Conservation (phyloP, 2,113 vertebrate genomes). For the Sigmodon hispidus region DNA sequence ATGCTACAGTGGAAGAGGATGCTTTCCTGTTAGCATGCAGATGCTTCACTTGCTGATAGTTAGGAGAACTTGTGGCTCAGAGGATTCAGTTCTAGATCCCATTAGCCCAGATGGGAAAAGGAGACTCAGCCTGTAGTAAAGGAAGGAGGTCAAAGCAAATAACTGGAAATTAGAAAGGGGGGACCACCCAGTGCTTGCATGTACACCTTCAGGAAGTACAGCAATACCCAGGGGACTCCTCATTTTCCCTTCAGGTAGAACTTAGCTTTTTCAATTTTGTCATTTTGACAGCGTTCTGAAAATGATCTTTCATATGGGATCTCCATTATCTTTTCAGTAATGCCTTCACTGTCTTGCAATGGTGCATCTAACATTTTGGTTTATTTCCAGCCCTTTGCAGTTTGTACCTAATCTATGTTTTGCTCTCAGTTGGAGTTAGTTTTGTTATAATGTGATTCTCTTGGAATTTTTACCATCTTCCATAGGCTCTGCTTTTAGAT, state of each 20-base stretch:
- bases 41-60: background rate
- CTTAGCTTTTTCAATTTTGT: background rate
- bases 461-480: background rate
- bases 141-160: background rate
- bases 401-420: background rate
- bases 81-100: background rate
- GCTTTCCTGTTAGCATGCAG: background rate
- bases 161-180: background rate
- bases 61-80: background rate
- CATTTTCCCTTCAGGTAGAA: background rate
- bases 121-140: background rate
- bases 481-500: background rate
- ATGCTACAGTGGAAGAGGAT: background rate
- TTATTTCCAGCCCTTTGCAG: background rate
- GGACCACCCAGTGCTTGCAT: background rate
- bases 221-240: background rate
- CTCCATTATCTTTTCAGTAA: background rate
- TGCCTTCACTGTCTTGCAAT: constrained; percentile 1
- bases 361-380: background rate
- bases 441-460: constrained; percentile 8
- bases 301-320: background rate
- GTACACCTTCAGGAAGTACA: background rate
- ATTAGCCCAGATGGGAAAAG: background rate
- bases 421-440: background rate
- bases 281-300: background rate